Base-by-base conservation (phyloP, 2,797 vertebrate species). In the Columba guinea region DNA sequence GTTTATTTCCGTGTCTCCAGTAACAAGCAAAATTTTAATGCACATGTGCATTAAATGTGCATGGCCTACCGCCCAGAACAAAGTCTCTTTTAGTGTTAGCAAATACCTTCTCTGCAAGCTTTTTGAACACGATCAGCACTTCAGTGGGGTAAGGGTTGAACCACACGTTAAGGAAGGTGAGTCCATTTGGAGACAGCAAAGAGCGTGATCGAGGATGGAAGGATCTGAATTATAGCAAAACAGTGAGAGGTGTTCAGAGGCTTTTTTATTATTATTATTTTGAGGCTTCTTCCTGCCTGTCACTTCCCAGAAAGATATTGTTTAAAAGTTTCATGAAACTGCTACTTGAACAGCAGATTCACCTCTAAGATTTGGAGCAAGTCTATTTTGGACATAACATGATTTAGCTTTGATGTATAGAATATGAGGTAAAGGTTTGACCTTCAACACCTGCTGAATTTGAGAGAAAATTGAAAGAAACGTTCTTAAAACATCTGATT, bases 121-220 rank as follows among this genome's bases (percentile, higher is more conserved):
- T 97, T 97, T 96, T 98, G 97, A 98, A 98, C 97, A 97, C 95
- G 84, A 94, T 77, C 53, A 98, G 97, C 39, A 98, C 96, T 89
- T 98, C 94, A 3, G 97, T 93, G 96, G 97, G 89, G 39, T 98
- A 97, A 28, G 98, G 98, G 80, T 98, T 96, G 96, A 97, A 98
- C 98, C 98, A 98, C 94, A 98, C 88, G 89, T 98, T 98, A 83
- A 98, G 90, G 88, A 98, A 97, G 34, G 82, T 87, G 80, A 56
- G 78, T 64, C 98, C 97, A n/a, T 98, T 97, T n/a, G 95, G 93
- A 48, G 98, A 98, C 58, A 98, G 84, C 64, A 98, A 91, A 89
- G 81, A 75, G 23, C 1, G 24, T 26, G 97, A 97, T 41, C 4
- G 28, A 67, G 84, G 89, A 60, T 87, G 94, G 58, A 97, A 97